Conservation (phyloP, 2,797 vertebrate genomes). For the Sebastes iracundus region DNA sequence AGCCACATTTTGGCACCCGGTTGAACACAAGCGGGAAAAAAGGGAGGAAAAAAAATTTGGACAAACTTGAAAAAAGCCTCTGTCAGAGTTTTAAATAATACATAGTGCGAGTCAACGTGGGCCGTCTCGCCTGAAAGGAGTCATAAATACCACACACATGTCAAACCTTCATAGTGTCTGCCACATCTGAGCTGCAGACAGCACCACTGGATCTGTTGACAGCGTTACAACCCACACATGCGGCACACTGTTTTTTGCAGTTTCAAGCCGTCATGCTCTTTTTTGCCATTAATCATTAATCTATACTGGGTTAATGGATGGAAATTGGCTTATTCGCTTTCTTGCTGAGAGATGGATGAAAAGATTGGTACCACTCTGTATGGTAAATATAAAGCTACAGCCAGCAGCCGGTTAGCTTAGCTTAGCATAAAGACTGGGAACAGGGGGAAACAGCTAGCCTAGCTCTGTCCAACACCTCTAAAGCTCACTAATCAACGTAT, state of each 20-base stretch:
- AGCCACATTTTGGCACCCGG: conserved; percentile 69
- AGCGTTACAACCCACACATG: conserved; percentile 42
- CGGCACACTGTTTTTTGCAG: not conserved
- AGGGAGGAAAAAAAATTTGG: conserved; percentile 47
- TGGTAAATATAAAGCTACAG: not conserved
- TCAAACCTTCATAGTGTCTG: conserved; percentile 52
- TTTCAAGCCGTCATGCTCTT: conserved; percentile 18
- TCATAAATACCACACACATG: conserved; percentile 82
- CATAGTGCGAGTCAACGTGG: conserved; percentile 57
- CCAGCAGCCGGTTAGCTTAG: not conserved
- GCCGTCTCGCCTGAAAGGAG: conserved; percentile 75
- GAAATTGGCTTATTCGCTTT: not conserved
- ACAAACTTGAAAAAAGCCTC: conserved; percentile 76
- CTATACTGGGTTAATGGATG: not conserved
- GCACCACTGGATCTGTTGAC: conserved; percentile 62
- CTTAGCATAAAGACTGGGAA: not conserved
- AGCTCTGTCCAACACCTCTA: not conserved
- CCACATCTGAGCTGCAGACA: conserved; percentile 66
- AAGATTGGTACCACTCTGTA: not conserved
- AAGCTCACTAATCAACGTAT: not conserved
- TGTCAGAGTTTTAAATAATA: conserved; percentile 77
- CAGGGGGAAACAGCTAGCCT: not conserved
- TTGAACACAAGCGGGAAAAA: conserved; percentile 44
- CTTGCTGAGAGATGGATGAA: not conserved
- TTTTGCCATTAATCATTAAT: conserved; percentile 19